Evolutionary conservation across 2,113 vertebrate species (phyloP).

Genomic region (Pelecanoides urinatrix): DNA sequence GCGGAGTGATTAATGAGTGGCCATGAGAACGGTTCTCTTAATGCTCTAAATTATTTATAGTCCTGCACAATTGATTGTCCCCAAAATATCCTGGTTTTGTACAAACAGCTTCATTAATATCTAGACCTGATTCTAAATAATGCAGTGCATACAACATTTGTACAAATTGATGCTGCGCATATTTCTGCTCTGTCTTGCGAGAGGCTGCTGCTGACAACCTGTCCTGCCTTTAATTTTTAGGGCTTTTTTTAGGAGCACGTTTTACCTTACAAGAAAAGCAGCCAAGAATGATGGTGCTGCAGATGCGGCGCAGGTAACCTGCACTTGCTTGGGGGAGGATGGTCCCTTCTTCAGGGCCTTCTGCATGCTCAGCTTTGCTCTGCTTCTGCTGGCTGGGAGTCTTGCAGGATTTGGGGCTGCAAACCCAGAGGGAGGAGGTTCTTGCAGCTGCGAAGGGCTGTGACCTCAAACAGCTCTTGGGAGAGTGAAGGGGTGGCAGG

Average conservation of each 20-base stretch:
- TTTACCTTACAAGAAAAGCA: not conserved
- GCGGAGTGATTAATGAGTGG: not conserved
- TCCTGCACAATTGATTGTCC: slow-evolving; percentile 29
- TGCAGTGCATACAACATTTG: not conserved
- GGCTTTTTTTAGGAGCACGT: not conserved
- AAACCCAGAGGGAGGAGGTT: not conserved
- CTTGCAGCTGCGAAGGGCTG: not conserved
- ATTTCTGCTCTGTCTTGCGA: not conserved
- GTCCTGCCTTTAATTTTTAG: not conserved
- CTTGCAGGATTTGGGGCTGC: not conserved
- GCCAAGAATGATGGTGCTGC: not conserved
- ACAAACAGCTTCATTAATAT: slow-evolving; percentile 52
- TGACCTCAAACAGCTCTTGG: not conserved
- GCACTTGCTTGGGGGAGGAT: not conserved
- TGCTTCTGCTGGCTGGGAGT: not conserved
- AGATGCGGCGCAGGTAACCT: not conserved
- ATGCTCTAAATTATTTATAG: slow-evolving; percentile 44
- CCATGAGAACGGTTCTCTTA: slow-evolving; percentile 13
- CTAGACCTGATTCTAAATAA: not conserved
- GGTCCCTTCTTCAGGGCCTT: not conserved
- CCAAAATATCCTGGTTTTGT: slow-evolving; percentile 25
- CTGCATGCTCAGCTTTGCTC: not conserved
- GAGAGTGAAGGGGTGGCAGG: not conserved
- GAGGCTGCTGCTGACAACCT: not conserved
- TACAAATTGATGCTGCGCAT: rapidly evolving